Conservation (phyloP, 2,113 vertebrate species). For the Oreochromis niloticus region DNA sequence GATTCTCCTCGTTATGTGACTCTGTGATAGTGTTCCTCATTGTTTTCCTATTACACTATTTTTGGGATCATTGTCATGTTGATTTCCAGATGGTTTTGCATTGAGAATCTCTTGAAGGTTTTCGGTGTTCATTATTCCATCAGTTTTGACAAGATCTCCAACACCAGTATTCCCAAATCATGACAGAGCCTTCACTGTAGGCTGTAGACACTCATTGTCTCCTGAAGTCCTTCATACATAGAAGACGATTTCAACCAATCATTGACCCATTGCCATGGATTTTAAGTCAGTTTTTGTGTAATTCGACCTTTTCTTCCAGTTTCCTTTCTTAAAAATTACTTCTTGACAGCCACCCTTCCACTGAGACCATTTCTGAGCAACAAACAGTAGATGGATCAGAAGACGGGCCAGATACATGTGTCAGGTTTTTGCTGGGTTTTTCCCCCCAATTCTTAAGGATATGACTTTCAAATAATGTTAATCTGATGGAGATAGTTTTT, state of each 20-base stretch:
- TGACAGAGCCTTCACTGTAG: background rate
- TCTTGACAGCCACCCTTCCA: background rate
- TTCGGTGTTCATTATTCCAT: background rate
- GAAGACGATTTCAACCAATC: background rate
- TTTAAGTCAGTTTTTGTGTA: background rate
- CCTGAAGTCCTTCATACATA: background rate
- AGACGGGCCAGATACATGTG: background rate
- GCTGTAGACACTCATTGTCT: background rate
- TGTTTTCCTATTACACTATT: background rate
- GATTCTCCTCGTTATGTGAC: background rate
- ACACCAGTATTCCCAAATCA: background rate
- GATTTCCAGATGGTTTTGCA: background rate
- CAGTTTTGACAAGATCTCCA: background rate
- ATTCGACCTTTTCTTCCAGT: background rate
- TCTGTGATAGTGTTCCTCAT: background rate
- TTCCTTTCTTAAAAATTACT: background rate
- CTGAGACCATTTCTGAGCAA: background rate
- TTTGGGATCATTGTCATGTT: background rate
- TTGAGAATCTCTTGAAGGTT: background rate
- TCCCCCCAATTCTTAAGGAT: rapidly evolving
- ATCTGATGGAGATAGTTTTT: background rate
- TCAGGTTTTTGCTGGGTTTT: background rate
- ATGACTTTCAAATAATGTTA: background rate
- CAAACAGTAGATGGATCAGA: background rate
- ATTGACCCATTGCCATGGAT: background rate